phyloP scores from a whole-genome alignment of 2,113 vertebrate species.

The Vulpes vulpes region DNA sequence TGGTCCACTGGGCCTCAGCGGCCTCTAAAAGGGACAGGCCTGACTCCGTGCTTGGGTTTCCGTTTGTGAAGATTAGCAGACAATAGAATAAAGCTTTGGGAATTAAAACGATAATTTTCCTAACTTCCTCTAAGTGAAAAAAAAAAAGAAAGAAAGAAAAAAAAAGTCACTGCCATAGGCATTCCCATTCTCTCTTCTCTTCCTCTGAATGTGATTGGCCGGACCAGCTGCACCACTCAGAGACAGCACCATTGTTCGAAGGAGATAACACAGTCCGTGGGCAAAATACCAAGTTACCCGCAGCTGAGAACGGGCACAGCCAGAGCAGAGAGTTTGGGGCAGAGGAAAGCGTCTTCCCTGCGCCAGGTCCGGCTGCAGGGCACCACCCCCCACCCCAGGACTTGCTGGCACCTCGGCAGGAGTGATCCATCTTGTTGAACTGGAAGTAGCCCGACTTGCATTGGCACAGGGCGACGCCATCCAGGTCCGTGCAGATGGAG shows the following conservation, averaged over 20 bases:
- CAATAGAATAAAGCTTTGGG: conserved; percentile 50
- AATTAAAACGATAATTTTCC: conserved; percentile 71
- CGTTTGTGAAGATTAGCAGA: conserved; percentile 45
- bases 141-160: conserved; percentile 48
- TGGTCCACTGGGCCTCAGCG: not conserved
- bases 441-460: conserved; percentile 96
- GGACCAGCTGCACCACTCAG: conserved; percentile 71
- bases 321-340: not conserved
- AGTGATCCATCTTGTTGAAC: conserved; percentile 93
- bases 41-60: not conserved
- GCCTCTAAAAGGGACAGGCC: not conserved
- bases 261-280: conserved; percentile 60
- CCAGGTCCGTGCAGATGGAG: conserved; percentile 91
- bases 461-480: conserved; percentile 91
- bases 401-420: conserved; percentile 91
- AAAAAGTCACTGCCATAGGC: conserved; percentile 29
- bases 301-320: conserved; percentile 70
- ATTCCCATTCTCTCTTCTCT: conserved; percentile 69
- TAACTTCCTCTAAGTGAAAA: conserved; percentile 67
- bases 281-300: conserved; percentile 50
- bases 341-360: not conserved
- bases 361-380: not conserved
- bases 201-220: conserved; percentile 49
- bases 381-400: too few relatives aligned
- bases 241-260: conserved; percentile 82